Percentiles rank a stretch among this genome's conserved stretches.
Evolutionary conservation across 2,797 vertebrate species (phyloP).

Genomic region (Lutjanus campechanus): DNA sequence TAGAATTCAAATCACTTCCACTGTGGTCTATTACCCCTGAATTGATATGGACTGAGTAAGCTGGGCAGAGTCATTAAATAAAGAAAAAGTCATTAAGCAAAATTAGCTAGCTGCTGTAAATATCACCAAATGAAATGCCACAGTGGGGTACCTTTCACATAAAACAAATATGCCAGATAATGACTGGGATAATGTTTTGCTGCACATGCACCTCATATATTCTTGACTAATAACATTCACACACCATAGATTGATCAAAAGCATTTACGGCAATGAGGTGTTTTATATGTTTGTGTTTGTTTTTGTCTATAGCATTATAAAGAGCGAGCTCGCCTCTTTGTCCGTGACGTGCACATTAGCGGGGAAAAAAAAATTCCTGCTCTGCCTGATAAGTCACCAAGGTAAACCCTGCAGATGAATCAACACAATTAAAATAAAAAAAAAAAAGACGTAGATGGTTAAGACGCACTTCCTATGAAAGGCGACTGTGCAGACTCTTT

Average conservation of each 20-base stretch:
- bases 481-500: constrained; percentile 1
- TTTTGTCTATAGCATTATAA: background rate
- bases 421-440: constrained; percentile 47
- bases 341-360: background rate
- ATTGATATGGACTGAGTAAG: constrained; percentile 66
- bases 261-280: background rate
- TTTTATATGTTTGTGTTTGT: background rate
- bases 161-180: constrained; percentile 44
- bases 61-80: constrained; percentile 64
- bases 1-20: constrained; percentile 66
- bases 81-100: constrained; percentile 71
- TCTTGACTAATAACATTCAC: constrained; percentile 4
- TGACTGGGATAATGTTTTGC: constrained; percentile 28
- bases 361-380: background rate
- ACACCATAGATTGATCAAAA: background rate
- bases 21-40: constrained; percentile 64
- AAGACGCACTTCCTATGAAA: constrained; percentile 30
- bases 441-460: constrained; percentile 20
- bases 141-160: constrained; percentile 32
- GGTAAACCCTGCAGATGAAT: constrained; percentile 17
- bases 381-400: background rate
- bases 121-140: constrained; percentile 68
- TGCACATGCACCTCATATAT: constrained; percentile 20
- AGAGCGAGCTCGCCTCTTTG: background rate
- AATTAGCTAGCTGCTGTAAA: constrained; percentile 73